Conservation (phyloP, 2,888 invertebrate species). For the Drosophila melanosoma region DNA sequence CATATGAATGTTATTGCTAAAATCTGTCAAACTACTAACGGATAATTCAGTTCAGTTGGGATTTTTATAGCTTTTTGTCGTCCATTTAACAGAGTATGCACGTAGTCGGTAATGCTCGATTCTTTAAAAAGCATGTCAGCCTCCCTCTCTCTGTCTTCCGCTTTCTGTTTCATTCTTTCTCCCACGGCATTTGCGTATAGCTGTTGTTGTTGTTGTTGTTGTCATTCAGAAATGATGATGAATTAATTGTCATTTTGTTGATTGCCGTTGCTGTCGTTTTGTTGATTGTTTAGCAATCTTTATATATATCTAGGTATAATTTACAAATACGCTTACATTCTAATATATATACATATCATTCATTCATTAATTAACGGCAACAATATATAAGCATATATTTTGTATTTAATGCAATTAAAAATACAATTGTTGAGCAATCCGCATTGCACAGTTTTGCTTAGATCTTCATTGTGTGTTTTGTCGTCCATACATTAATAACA, state of each 20-base stretch:
- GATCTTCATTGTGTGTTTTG: conserved; percentile 25
- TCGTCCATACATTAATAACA: conserved; percentile 22
- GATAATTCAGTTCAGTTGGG: neutral
- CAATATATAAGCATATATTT: conserved; percentile 63
- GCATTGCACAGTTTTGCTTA: conserved; percentile 43
- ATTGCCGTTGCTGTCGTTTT: conserved; percentile 52
- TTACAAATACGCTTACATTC: neutral
- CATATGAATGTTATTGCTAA: neutral
- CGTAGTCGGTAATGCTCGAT: neutral
- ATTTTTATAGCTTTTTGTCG: too few species aligned
- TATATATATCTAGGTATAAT: conserved; percentile 12
- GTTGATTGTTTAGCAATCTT: conserved; percentile 50
- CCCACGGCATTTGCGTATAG: conserved; percentile 8
- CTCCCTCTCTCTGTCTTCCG: neutral
- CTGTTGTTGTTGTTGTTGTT: conserved; percentile 8
- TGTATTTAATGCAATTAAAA: conserved; percentile 70
- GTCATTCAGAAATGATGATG: conserved; percentile 55
- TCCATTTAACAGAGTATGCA: conserved; percentile 3
- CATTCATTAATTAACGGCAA: conserved; percentile 70
- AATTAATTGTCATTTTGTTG: conserved; percentile 74
- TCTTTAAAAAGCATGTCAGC: neutral
- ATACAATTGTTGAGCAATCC: conserved; percentile 42
- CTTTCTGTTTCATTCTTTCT: conserved; percentile 4
- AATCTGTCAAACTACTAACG: neutral
- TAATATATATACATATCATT: conserved; percentile 9